Base-by-base conservation (phyloP, 2,888 invertebrate genomes). In the Sinelater perroti region DNA sequence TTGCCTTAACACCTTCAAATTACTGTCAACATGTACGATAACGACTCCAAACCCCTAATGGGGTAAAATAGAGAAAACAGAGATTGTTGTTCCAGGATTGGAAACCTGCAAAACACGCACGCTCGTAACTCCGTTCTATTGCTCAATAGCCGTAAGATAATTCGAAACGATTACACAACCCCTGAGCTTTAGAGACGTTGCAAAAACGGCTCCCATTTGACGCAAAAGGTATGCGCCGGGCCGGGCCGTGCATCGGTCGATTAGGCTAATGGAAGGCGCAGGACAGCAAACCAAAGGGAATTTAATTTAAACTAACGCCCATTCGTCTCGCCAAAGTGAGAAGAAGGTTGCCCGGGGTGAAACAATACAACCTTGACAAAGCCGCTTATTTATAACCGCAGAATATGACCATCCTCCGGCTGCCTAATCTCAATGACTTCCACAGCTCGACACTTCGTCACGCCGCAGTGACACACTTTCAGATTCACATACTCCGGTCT, bases 371-470 rank as follows among this genome's bases (percentile, higher is more conserved):
- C 44, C 35, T 33, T 35, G 49, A 35, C 26, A 44, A 45, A 53
- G 44, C 44, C 44, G 35, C 52, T 53, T 53, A 35, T 53, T 53
- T 53, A 53, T 53, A 44, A 53, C 40, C 33, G 28, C 13, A 13
- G 35, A 46, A 54, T 54, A 46, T 52, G 46, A 46, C 31, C 52
- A 46, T 57, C 51, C 46, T 57, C 44, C 28, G 28, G 45, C 24
- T 46, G 53, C 46, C 33, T 58, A 53, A 58, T 58, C 46, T 47
- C 47, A 49, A 58, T 53, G 53, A 51, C 42, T 40, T 14, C 46
- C 51, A 56, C 44, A 36, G 40, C 24, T 45, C 30, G 45, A 36
- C 46, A 49, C 44, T 53, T 53, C 53, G 47, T 58, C 56, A 57
- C 38, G 40, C 35, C 36, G 16, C 30, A 13, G 31, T 47, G 58